phyloP scores from a whole-genome alignment of 2,888 invertebrate genomes.

The Drosophila eohydei region DNA sequence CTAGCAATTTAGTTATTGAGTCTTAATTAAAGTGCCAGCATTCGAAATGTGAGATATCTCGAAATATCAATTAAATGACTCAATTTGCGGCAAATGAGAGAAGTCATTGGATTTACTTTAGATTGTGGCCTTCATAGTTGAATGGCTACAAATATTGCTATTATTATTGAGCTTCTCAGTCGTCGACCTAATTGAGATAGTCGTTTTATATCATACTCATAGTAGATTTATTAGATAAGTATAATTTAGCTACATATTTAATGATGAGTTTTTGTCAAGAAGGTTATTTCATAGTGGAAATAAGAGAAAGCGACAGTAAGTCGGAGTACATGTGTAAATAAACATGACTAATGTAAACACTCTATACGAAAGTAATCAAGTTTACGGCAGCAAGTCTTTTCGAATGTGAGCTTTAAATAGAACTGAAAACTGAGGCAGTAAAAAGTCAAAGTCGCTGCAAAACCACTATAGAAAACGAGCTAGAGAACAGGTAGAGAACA shows the following conservation, averaged over 20 bases:
- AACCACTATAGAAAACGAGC: slow-evolving; percentile 8
- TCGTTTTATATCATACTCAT: slow-evolving; percentile 6
- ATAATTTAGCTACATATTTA: slow-evolving; percentile 11
- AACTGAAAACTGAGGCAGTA: slow-evolving; percentile 38
- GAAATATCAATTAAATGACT: slow-evolving; percentile 34
- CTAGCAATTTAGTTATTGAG: slow-evolving; percentile 32
- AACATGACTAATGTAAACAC: slow-evolving; percentile 9
- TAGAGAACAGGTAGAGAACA: slow-evolving; percentile 9
- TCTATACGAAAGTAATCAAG: slow-evolving; percentile 32
- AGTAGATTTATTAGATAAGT: slow-evolving; percentile 11
- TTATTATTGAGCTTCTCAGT: slow-evolving; percentile 5
- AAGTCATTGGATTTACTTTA: slow-evolving; percentile 4
- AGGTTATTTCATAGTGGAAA: slow-evolving; percentile 22
- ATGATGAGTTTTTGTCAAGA: slow-evolving; percentile 9
- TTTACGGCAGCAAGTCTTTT: slow-evolving; percentile 27
- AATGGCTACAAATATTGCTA: slow-evolving; percentile 7
- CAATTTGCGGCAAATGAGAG: background rate
- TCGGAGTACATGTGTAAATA: background rate
- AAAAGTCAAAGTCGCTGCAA: slow-evolving; percentile 14
- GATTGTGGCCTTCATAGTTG: slow-evolving; percentile 1
- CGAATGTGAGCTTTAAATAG: slow-evolving; percentile 45
- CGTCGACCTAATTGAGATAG: slow-evolving; percentile 17
- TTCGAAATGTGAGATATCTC: slow-evolving; percentile 11
- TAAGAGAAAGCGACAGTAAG: slow-evolving; percentile 41
- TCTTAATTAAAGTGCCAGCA: slow-evolving; percentile 36